Evolutionary conservation across 2,113 vertebrate genomes (phyloP).

Genomic region (mouse (Mus musculus)): GRCm39 chr9:51018501-51019000

Average conservation of each 20-base stretch:
- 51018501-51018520: background rate
- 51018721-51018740: background rate
- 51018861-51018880: background rate
- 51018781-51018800: background rate
- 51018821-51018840: background rate
- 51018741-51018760: background rate
- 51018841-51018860: background rate
- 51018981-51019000: background rate
- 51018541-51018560: background rate
- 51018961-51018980: background rate
- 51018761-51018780: background rate
- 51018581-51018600: background rate
- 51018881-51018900: background rate
- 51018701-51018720: background rate
- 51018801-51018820: background rate
- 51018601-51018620: no score
- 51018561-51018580: background rate
- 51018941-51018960: background rate
- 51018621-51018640: background rate
- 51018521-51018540: background rate
- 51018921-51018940: background rate
- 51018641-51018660: background rate
- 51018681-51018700: conserved; percentile 7
- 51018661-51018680: background rate
- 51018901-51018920: background rate